Evolutionary conservation across 2,113 vertebrate species (phyloP).

Genomic region (Nesospiza acunhae): DNA sequence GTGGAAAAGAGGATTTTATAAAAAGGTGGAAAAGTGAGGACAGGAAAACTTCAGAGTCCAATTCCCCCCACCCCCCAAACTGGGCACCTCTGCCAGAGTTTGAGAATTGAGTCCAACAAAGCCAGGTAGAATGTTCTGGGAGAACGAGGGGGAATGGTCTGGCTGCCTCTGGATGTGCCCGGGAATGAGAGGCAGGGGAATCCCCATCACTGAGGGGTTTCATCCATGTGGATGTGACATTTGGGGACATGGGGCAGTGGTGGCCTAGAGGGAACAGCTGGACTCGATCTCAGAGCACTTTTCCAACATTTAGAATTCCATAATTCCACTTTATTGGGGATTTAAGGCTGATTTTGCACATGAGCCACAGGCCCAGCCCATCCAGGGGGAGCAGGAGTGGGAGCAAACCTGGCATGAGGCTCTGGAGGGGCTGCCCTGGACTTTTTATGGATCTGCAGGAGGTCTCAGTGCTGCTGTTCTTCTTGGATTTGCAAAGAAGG

Average conservation of each 20-base stretch:
- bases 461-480: not conserved
- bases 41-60: not conserved
- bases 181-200: not conserved
- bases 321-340: rapidly evolving
- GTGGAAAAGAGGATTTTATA: too few relatives aligned
- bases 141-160: too few relatives aligned
- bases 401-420: not conserved
- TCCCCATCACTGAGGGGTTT: not conserved
- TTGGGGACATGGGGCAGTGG: not conserved
- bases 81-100: not conserved
- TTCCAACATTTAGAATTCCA: not conserved
- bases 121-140: rapidly evolving
- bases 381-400: not conserved
- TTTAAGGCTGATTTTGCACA: not conserved
- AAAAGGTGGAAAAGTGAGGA: not conserved
- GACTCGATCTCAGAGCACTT: not conserved
- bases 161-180: not conserved
- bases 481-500: not conserved
- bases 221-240: not conserved
- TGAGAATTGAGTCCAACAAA: not conserved
- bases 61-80: rapidly evolving
- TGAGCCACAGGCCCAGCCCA: not conserved
- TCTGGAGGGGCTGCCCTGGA: not conserved
- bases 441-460: not conserved
- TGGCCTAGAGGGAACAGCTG: not conserved